These are phyloP conservation scores for Catalaphyllia jardinei DNA, from an alignment of 64 coral and sea anemone genomes.

Conservation along the genomic window DNA sequence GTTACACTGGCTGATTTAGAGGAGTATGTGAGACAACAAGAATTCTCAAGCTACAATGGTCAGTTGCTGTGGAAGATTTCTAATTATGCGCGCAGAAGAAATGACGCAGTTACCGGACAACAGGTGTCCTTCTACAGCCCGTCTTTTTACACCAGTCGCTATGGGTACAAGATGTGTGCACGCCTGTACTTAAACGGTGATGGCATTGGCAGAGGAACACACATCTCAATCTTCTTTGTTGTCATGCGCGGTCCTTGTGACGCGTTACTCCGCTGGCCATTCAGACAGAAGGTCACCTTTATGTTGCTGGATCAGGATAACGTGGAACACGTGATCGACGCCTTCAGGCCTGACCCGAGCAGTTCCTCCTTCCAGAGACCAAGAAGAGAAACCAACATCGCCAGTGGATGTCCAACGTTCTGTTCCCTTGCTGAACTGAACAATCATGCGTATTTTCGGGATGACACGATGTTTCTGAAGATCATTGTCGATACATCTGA, in stretches of 20 bases:
- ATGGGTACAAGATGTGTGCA: conserved; percentile 78
- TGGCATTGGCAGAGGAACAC: conserved; percentile 44
- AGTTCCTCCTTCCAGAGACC: conserved; percentile 54
- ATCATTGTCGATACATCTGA: conserved; percentile 26
- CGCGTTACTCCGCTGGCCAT: conserved; percentile 56
- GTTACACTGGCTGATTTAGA: conserved; percentile 56
- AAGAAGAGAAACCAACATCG: conserved; percentile 39
- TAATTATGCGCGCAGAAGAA: conserved; percentile 47
- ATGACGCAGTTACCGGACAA: conserved; percentile 46
- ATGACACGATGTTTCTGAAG: conserved; percentile 29
- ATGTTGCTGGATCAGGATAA: conserved; percentile 70
- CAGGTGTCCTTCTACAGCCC: conserved; percentile 64
- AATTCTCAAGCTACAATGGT: conserved; percentile 31
- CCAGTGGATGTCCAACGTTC: conserved; percentile 34
- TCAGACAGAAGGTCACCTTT: conserved; percentile 67
- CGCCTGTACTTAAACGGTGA: conserved; percentile 63
- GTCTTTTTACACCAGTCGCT: conserved; percentile 47
- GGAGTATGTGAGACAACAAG: conserved; percentile 14
- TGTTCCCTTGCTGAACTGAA: conserved; percentile 15
- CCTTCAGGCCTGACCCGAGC: conserved; percentile 56
- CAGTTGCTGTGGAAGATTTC: conserved; percentile 54
- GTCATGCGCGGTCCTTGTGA: conserved; percentile 70
- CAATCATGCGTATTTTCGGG: conserved; percentile 21
- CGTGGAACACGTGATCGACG: conserved; percentile 68
- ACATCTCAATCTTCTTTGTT: conserved; percentile 62